Conservation (phyloP, 2,888 invertebrate species). For the Leucophora obtusa region DNA sequence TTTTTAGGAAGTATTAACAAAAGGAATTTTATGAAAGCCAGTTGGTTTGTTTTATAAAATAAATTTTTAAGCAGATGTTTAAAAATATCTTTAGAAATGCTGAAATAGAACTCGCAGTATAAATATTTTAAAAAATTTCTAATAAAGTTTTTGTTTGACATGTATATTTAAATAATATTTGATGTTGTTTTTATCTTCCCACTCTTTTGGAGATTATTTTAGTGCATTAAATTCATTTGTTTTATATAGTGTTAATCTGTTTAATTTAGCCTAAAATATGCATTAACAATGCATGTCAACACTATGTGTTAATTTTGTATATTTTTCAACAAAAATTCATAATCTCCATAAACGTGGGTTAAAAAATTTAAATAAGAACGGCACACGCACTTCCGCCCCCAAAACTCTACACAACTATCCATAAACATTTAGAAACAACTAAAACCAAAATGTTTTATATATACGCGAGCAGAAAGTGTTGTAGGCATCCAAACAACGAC, state of each 20-base stretch:
- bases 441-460: neutral
- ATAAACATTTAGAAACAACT: neutral
- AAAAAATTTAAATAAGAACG: conserved; percentile 21
- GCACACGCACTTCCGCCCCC: conserved; percentile 65
- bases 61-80: conserved; percentile 35
- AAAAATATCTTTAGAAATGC: neutral
- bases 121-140: neutral
- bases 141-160: neutral
- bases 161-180: neutral
- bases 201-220: neutral
- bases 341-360: conserved; percentile 7
- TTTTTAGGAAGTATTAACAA: conserved; percentile 44
- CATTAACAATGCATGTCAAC: conserved; percentile 15
- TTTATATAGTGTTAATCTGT: neutral
- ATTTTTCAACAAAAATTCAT: neutral
- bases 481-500: too few relatives aligned
- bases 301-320: neutral
- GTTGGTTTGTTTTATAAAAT: conserved; percentile 32
- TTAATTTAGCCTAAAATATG: conserved; percentile 25
- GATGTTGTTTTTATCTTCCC: neutral
- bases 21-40: conserved; percentile 29
- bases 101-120: neutral
- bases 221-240: neutral
- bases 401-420: neutral
- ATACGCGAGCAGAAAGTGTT: too few relatives aligned